Conservation (phyloP, 2,888 invertebrate species). For the Cabera pusaria region DNA sequence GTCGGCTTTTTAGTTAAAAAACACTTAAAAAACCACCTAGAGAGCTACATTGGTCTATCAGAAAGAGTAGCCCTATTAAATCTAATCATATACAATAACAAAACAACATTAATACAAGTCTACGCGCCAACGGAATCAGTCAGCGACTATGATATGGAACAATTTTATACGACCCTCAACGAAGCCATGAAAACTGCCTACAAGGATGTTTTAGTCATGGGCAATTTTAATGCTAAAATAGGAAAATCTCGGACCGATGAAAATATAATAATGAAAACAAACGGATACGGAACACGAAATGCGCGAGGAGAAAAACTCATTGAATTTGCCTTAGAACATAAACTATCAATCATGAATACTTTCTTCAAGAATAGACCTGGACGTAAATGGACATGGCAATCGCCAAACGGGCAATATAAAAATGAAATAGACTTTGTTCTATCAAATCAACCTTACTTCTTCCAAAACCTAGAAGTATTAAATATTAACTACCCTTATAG, state of each 20-base stretch:
- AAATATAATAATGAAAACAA: slow-evolving; percentile 14
- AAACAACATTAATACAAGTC: too few relatives aligned
- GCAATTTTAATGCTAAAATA: slow-evolving; percentile 32
- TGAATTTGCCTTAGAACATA: slow-evolving; percentile 6
- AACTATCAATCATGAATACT: slow-evolving; percentile 9
- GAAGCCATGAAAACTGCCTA: neutral
- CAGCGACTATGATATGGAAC: slow-evolving; percentile 4
- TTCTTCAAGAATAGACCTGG: slow-evolving; percentile 12
- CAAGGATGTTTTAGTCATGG: slow-evolving; percentile 21
- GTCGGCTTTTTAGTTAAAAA: slow-evolving; percentile 9
- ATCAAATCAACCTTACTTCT: too few relatives aligned
- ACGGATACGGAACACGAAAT: slow-evolving; percentile 26
- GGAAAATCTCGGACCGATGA: slow-evolving; percentile 10
- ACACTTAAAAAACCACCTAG: slow-evolving; percentile 1
- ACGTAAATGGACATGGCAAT: too few relatives aligned
- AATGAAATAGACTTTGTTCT: too few relatives aligned
- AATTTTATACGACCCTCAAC: slow-evolving; percentile 7
- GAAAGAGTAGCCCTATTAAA: slow-evolving; percentile 1
- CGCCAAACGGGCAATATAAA: too few relatives aligned
- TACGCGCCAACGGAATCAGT: slow-evolving; percentile 14
- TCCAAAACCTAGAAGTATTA: too few relatives aligned
- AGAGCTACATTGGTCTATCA: slow-evolving; percentile 10
- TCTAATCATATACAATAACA: slow-evolving; percentile 5
- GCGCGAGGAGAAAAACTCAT: slow-evolving; percentile 9
- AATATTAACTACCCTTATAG: too few relatives aligned